Evolutionary conservation across 2,797 vertebrate genomes (phyloP).

Genomic region (Sebastes oblongus): DNA sequence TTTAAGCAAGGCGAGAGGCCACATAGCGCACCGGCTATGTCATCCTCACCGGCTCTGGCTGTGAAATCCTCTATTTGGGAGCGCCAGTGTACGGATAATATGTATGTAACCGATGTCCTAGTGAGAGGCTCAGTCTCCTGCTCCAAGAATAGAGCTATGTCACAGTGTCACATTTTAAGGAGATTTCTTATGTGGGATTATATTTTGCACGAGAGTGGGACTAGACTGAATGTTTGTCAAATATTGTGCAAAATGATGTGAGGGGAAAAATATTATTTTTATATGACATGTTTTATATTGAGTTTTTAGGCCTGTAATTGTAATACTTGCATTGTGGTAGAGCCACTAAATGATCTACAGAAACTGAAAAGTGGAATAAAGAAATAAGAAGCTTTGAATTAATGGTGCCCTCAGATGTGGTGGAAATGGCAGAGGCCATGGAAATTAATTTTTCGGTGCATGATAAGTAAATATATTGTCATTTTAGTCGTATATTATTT

Average conservation of each 20-base stretch:
- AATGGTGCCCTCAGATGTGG: too few species aligned
- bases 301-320: background rate
- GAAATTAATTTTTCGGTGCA: too few species aligned
- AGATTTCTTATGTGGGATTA: background rate
- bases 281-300: background rate
- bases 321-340: background rate
- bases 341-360: background rate
- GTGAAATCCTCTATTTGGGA: conserved; percentile 41
- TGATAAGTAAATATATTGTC: too few species aligned
- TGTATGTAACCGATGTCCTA: conserved; percentile 28
- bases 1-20: conserved; percentile 7
- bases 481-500: too few species aligned
- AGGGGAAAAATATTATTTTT: background rate
- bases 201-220: background rate
- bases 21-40: conserved; percentile 23
- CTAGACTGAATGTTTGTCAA: background rate
- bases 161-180: background rate
- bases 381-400: background rate
- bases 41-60: conserved; percentile 11
- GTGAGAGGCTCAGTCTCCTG: conserved; percentile 1
- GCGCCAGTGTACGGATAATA: conserved; percentile 1
- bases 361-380: background rate
- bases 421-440: too few species aligned
- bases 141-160: conserved; percentile 10
- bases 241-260: background rate